Percentiles rank a stretch among this genome's conserved stretches.
Evolutionary conservation across 2,888 invertebrate genomes (phyloP).

Genomic region (Pollenia griseotomentosa): DNA sequence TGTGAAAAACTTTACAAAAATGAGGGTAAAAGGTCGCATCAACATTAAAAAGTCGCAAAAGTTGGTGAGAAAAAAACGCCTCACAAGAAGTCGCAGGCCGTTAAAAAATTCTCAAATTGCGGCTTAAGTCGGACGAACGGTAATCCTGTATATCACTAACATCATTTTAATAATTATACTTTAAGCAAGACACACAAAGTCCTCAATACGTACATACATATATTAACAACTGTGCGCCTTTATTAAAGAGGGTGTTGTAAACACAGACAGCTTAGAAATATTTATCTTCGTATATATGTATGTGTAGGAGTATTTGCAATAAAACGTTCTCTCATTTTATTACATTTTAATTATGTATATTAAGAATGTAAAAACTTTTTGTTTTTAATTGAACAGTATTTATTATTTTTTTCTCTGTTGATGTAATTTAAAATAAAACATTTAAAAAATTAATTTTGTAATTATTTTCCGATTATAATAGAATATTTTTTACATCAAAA

Average conservation of each 20-base stretch:
- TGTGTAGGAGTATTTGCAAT: constrained; percentile 7
- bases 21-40: no score
- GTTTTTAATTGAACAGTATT: constrained; percentile 20
- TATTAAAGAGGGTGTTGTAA: background rate
- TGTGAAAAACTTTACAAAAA: no score
- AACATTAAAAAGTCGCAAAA: no score
- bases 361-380: background rate
- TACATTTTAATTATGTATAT: background rate
- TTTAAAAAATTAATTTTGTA: no score
- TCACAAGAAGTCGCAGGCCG: no score
- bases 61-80: no score
- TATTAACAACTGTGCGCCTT: background rate
- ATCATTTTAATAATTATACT: constrained; percentile 59
- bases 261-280: background rate
- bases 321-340: constrained; percentile 17
- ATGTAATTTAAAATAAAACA: no score
- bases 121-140: no score
- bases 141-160: constrained; percentile 35
- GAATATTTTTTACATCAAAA: no score
- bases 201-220: background rate
- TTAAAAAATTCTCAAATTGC: no score
- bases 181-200: constrained; percentile 37
- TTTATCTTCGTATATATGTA: background rate
- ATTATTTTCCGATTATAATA: no score
- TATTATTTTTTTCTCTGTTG: background rate